Evolutionary conservation across 2,113 vertebrate genomes (phyloP), one percentile per base, ranked within the genome.

Genomic region (Oceanodroma tethys): DNA sequence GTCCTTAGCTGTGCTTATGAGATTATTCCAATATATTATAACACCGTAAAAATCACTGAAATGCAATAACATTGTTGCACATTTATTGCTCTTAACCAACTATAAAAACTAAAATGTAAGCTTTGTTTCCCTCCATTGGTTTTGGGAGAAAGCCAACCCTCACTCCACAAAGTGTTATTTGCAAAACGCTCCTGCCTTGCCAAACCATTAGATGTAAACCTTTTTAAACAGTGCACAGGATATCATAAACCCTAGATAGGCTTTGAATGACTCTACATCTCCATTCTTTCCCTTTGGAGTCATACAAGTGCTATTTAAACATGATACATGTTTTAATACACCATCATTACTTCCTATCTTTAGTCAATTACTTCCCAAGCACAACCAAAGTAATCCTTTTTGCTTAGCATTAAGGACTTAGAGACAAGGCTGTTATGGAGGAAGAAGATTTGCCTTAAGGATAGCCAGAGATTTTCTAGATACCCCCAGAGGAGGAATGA

Each of bases 131-230:
- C 84, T 89, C 78, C 78, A 85, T 50, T 36, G 70, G 84, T 86
- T 97, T 91, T 97, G 97, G 91, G 67, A 91, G 67, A 93, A 92
- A 81, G 95, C 95, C 74, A 93, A 36, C 74, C 84, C 59, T 91
- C 90, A n/a, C 81, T 97, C 78, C 84, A 94, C 84, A 81, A 74
- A 84, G 47, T 32, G 52, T 90, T 97, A 80, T 88, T 93, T 90
- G 90, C 63, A 90, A 91, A 91, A 94, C 1, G 50, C 43, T 90
- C 14, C 52, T 85, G 73, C 84, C 42, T 95, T 96, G 94, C 94
- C 95, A 97, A 96, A 90, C 87, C 93, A 93, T 94, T 93, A 94
- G 79, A 91, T 73, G 22, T 76, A 95, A 95, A 88, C 81, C 86
- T 88, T 94, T 97, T 95, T 13, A 92, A 96, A 88, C 53, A 88